These are phyloP conservation scores for Nezara viridula DNA, from an alignment of 2,888 invertebrate species.

Conservation along the genomic window DNA sequence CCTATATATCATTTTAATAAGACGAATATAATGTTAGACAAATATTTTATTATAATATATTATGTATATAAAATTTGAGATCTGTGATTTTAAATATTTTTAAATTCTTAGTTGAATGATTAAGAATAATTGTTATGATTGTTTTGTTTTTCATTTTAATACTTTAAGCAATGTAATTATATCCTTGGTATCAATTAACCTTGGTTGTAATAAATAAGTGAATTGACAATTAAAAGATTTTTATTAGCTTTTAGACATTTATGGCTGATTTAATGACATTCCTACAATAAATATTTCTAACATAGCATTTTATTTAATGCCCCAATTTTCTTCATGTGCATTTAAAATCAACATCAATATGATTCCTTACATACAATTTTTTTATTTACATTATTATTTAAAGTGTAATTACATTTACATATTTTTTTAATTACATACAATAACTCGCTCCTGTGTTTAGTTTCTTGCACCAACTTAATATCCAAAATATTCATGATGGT, in stretches of 20 bases:
- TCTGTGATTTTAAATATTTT: conserved; percentile 18
- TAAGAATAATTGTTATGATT: not conserved
- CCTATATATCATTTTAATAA: not conserved
- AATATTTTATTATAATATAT: not conserved
- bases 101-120: not conserved
- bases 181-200: not conserved
- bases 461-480: too few relatives aligned
- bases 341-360: not conserved
- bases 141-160: not conserved
- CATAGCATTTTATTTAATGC: not conserved
- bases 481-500: too few relatives aligned
- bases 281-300: not conserved
- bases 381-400: too few relatives aligned
- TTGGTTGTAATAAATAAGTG: not conserved
- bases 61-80: conserved; percentile 32
- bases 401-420: too few relatives aligned
- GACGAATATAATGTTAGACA: not conserved
- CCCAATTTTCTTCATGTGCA: not conserved
- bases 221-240: not conserved
- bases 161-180: not conserved
- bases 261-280: not conserved
- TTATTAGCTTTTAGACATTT: not conserved
- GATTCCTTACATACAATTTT: too few relatives aligned
- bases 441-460: too few relatives aligned
- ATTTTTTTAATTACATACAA: too few relatives aligned